Conservation (phyloP, 2,888 invertebrate genomes). For the Empis stercorea region DNA sequence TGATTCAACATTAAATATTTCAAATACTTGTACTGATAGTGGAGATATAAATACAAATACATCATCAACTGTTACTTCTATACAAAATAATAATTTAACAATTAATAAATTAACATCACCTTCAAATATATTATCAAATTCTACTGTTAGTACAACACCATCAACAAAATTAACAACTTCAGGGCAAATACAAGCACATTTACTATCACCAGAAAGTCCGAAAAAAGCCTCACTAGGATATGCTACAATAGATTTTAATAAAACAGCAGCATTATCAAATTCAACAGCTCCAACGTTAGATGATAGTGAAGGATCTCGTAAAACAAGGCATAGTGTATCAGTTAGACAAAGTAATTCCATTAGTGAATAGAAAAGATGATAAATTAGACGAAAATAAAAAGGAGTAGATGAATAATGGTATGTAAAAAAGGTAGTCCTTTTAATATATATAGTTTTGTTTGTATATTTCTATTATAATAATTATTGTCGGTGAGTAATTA, state of each 20-base stretch:
- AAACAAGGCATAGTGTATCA: conserved; percentile 69
- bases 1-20: too few relatives aligned
- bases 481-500: too few relatives aligned
- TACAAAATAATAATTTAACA: too few relatives aligned
- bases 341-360: conserved; percentile 46
- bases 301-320: conserved; percentile 60
- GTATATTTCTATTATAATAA: too few relatives aligned
- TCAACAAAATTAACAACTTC: conserved; percentile 1
- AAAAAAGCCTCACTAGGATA: conserved; percentile 45
- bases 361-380: conserved; percentile 38
- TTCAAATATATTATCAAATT: neutral
- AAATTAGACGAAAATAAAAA: neutral
- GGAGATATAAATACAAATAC: too few relatives aligned
- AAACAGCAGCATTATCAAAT: conserved; percentile 77
- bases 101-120: neutral
- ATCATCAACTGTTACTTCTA: too few relatives aligned
- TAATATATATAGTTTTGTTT: too few relatives aligned
- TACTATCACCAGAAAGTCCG: conserved; percentile 13
- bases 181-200: neutral
- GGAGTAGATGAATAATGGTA: too few relatives aligned
- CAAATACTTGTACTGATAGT: too few relatives aligned
- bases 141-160: neutral
- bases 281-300: conserved; percentile 60
- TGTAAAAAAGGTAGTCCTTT: too few relatives aligned
- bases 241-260: conserved; percentile 87